phyloP scores from a whole-genome alignment of 1,140 invertebrate species.

The Neodiprion pinetum region DNA sequence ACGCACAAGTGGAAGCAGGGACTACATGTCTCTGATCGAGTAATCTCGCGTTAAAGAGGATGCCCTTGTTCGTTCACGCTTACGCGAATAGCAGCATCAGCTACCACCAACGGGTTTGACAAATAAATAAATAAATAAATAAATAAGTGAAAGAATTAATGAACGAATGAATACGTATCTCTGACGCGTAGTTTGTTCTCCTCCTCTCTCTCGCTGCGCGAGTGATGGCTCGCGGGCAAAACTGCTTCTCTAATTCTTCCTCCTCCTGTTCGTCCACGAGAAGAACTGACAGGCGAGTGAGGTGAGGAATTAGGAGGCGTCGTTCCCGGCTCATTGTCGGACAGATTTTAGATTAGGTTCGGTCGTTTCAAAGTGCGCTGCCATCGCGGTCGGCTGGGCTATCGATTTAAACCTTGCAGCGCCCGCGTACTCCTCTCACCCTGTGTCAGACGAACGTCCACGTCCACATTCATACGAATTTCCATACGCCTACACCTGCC shows the following conservation, averaged over 20 bases:
- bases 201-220: background rate
- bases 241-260: too few relatives aligned
- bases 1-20: too few relatives aligned
- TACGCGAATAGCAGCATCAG: too few relatives aligned
- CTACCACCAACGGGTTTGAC: background rate
- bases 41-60: background rate
- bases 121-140: background rate
- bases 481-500: background rate
- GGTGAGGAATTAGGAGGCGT: background rate
- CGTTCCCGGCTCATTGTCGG: background rate
- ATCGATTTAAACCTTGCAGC: background rate
- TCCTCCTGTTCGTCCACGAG: too few relatives aligned
- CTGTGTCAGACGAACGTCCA: background rate
- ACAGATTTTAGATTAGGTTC: conserved; percentile 3
- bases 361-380: conserved; percentile 1
- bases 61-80: conserved; percentile 2
- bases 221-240: background rate
- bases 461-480: background rate
- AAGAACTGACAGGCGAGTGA: too few relatives aligned
- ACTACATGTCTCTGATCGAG: too few relatives aligned
- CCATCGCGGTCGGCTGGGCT: background rate
- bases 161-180: background rate
- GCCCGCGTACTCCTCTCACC: background rate
- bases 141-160: background rate
- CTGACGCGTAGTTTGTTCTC: background rate